Evolutionary conservation across 1,140 invertebrate species (phyloP).

Genomic region (Dolichoris vasculosae): DNA sequence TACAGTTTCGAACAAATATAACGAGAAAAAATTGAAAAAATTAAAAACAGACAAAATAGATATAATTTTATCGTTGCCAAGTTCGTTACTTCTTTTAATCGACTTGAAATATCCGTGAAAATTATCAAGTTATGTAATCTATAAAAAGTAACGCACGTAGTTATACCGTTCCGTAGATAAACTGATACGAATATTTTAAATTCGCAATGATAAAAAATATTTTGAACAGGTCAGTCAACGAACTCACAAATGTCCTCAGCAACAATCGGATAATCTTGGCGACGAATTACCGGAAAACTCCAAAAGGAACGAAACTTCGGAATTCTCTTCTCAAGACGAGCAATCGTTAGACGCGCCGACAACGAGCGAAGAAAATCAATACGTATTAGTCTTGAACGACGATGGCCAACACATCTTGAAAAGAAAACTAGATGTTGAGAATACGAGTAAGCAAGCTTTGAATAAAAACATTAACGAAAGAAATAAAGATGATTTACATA

Average conservation of each 20-base stretch:
- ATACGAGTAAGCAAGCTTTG: constrained; percentile 26
- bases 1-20: no score
- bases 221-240: constrained; percentile 81
- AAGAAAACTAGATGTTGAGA: constrained; percentile 60
- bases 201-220: constrained; percentile 19
- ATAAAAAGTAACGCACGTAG: no score
- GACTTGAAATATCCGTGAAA: neutral
- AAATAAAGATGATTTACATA: constrained; percentile 32
- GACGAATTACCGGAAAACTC: constrained; percentile 69
- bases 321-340: constrained; percentile 21
- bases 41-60: neutral
- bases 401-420: constrained; percentile 66
- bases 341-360: neutral
- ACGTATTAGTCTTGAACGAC: constrained; percentile 64
- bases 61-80: neutral
- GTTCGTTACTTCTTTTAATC: neutral
- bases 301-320: constrained; percentile 29
- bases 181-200: neutral
- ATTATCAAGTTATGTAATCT: no score
- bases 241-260: constrained; percentile 84
- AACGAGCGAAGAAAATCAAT: constrained; percentile 66
- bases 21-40: no score
- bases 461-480: neutral
- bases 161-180: neutral
- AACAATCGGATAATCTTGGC: constrained; percentile 74